phyloP scores from a whole-genome alignment of 92 coral and sea anemone species.

The Porites rus region DNA sequence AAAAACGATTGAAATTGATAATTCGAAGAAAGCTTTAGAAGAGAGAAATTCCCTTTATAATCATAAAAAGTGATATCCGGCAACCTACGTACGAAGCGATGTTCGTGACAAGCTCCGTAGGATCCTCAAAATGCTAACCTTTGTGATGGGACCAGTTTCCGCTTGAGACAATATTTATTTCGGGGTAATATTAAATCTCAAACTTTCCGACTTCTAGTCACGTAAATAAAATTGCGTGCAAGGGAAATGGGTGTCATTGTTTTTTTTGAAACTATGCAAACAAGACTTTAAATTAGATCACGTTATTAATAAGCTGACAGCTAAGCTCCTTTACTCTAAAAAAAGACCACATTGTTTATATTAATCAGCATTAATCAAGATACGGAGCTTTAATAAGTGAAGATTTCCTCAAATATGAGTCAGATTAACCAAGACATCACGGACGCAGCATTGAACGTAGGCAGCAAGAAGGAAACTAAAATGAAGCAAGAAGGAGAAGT shows the following conservation, averaged over 20 bases:
- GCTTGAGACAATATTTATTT: constrained; percentile 18
- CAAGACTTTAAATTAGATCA: constrained; percentile 39
- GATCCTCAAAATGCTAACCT: neutral
- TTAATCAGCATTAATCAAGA: constrained; percentile 8
- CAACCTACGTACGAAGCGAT: neutral
- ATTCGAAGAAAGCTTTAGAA: neutral
- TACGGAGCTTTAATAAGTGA: constrained; percentile 17
- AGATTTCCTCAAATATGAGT: neutral
- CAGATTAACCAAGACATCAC: constrained; percentile 19
- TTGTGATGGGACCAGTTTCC: constrained; percentile 21
- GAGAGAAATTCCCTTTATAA: constrained; percentile 1
- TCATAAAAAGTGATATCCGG: neutral
- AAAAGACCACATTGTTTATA: constrained; percentile 20
- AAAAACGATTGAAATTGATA: constrained; percentile 11
- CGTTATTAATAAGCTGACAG: constrained; percentile 29
- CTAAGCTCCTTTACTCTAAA: constrained; percentile 33
- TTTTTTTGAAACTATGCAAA: constrained; percentile 29
- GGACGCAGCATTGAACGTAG: neutral
- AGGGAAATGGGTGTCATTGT: constrained; percentile 19
- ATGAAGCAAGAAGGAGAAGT: constrained; percentile 17
- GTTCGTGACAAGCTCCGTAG: constrained; percentile 8
- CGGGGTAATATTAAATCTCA: neutral
- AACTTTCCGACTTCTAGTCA: constrained; percentile 11
- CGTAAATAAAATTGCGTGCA: constrained; percentile 45
- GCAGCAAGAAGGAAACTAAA: neutral